Percentiles rank a stretch among this genome's conserved stretches.
These are phyloP conservation scores for Candidula unifasciata DNA, from an alignment of 2,888 invertebrate genomes.

Conservation along the genomic window DNA sequence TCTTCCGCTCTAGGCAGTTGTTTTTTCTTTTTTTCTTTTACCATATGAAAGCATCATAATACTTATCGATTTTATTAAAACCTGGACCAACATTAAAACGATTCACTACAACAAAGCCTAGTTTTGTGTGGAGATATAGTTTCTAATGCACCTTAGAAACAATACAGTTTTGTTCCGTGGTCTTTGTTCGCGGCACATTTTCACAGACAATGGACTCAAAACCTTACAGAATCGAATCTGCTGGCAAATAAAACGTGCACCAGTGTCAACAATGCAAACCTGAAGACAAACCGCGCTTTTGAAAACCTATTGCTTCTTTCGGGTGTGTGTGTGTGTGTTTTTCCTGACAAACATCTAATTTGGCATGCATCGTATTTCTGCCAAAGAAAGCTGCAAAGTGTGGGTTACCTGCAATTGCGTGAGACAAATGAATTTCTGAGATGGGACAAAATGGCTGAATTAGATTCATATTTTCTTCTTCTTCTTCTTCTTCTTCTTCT, in stretches of 20 bases:
- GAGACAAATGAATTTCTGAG: no score
- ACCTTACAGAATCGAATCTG: not conserved
- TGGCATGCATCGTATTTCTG: no score
- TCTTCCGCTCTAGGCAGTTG: no score
- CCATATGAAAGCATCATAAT: not conserved
- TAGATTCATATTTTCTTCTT: not conserved
- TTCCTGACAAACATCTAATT: not conserved
- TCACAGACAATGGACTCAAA: not conserved
- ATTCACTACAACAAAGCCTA: not conserved
- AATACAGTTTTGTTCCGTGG: not conserved
- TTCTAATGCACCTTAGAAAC: constrained; percentile 7
- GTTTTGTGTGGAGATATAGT: not conserved
- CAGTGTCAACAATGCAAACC: not conserved
- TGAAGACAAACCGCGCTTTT: not conserved
- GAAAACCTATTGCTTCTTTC: not conserved
- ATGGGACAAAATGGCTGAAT: no score
- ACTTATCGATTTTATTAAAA: not conserved
- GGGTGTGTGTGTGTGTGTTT: no score
- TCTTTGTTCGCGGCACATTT: not conserved
- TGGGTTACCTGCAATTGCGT: no score
- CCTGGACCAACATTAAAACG: not conserved
- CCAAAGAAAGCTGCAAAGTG: no score
- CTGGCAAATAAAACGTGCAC: constrained; percentile 8
- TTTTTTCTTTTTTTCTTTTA: no score
- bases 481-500: not conserved